phyloP scores from a whole-genome alignment of 2,888 invertebrate genomes.

The Trissolcus japonicus region DNA sequence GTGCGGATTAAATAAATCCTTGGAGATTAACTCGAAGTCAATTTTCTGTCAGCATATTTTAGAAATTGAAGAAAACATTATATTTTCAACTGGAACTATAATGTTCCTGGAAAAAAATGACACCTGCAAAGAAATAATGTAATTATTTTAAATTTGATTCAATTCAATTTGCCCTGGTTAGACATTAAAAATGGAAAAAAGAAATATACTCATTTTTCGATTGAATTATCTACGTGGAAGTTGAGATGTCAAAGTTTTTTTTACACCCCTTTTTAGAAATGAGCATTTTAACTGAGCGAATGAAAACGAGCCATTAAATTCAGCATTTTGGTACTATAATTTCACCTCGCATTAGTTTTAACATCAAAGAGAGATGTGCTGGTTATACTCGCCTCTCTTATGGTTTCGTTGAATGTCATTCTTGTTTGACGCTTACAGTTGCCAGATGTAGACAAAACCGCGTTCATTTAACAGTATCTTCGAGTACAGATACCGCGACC shows the following conservation, averaged over 20 bases:
- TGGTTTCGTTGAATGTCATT: conserved; percentile 52
- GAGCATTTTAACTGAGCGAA: conserved; percentile 32
- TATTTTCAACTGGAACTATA: too few species aligned
- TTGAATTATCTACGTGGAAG: neutral
- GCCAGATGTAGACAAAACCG: conserved; percentile 48
- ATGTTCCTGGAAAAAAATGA: too few species aligned
- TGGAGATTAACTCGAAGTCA: too few species aligned
- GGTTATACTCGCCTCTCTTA: conserved; percentile 34
- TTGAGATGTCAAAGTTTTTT: neutral
- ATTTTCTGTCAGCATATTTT: too few species aligned
- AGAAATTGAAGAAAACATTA: too few species aligned
- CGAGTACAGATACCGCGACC: conserved; percentile 40
- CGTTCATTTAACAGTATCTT: conserved; percentile 52
- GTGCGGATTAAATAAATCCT: too few species aligned
- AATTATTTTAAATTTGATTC: too few species aligned
- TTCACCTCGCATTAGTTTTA: conserved; percentile 38
- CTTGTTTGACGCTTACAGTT: conserved; percentile 44
- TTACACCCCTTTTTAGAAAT: conserved; percentile 24
- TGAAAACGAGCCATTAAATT: conserved; percentile 39
- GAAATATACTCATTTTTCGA: neutral
- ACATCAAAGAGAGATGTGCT: conserved; percentile 44
- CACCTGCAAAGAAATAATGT: too few species aligned
- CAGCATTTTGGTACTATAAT: conserved; percentile 43
- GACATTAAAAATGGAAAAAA: neutral
- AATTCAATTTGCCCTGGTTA: neutral